These are phyloP conservation scores for Orgyia antiqua DNA, from an alignment of 2,888 invertebrate genomes.

Conservation along the genomic window DNA sequence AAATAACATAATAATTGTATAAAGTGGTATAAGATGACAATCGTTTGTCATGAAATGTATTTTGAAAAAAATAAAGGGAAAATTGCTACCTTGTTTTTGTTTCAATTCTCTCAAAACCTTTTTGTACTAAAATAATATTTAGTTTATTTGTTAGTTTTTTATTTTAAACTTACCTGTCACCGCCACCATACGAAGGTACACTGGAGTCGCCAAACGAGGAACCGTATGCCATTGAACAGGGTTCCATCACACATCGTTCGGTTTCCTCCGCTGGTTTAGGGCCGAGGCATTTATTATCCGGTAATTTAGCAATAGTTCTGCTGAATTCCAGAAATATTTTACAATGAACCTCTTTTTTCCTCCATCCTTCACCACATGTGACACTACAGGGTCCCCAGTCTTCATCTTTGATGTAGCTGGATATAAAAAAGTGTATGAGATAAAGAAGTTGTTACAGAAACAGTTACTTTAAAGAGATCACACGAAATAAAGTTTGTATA, in stretches of 20 bases:
- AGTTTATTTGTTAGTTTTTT: too few relatives aligned
- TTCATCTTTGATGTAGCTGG: constrained; percentile 91
- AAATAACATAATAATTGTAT: too few relatives aligned
- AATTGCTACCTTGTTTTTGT: too few relatives aligned
- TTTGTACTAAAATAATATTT: too few relatives aligned
- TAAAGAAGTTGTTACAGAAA: background rate
- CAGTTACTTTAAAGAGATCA: background rate
- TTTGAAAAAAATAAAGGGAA: too few relatives aligned
- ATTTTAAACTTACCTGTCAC: constrained; percentile 63
- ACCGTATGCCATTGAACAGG: constrained; percentile 84
- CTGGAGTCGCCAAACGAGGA: constrained; percentile 71
- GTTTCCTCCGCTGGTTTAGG: constrained; percentile 89
- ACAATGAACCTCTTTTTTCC: constrained; percentile 93
- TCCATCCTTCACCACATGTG: constrained; percentile 92
- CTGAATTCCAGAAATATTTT: constrained; percentile 96
- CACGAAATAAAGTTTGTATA: constrained; percentile 5
- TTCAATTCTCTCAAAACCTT: too few relatives aligned
- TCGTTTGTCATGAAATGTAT: too few relatives aligned
- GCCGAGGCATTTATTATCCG: constrained; percentile 92
- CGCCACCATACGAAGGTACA: constrained; percentile 52
- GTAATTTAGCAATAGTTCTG: constrained; percentile 90
- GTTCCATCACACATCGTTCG: constrained; percentile 88
- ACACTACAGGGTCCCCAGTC: constrained; percentile 96
- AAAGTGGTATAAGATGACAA: too few relatives aligned
- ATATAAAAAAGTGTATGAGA: background rate